Evolutionary conservation across 2,113 vertebrate species (phyloP), one percentile per base, ranked within the genome.

Genomic region (Gymnogyps californianus): DNA sequence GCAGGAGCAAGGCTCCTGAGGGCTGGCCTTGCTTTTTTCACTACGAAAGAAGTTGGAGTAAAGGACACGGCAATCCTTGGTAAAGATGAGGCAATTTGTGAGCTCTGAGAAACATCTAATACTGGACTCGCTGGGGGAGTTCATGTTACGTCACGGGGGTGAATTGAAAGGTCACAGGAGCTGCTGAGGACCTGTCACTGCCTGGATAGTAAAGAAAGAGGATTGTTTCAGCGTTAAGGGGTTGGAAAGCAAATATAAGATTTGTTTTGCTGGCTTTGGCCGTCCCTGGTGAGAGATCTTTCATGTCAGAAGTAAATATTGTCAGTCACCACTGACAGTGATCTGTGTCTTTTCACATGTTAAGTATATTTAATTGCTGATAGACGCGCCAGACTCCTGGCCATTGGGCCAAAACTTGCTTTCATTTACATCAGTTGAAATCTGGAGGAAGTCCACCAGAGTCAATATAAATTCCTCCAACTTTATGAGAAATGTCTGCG

Each of bases 121-220:
- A 11, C 28, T 32, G 38, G 34, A 11, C 9, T 38, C 1, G 0
- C 10, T 34, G 6, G 3, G 24, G 15, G 31, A 81, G 20, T 44
- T 69, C 2, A 0, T 76, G 18, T 44, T 82, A 13, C 0, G 0
- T 34, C 42, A 66, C 2, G 0, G 22, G 3, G 24, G 8, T 87
- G 55, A 91, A 85, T 7, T 62, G 42, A 65, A 40, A 67, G 24
- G 14, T 71, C 65, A 44, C 36, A 59, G 20, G 52, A 81, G 19
- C 29, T 82, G 26, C 34, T 18, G 44, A 91, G 20, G 40, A 57
- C 24, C 31, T 92, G 18, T 67, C 76, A 65, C 18, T 87, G 40
- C 14, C 28, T 5, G 10, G 19, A 67, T 10, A 75, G 32, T 62
- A 38, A 71, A 81, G 72, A 58, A 80, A 67, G 46, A 71, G 13